Evolutionary conservation across 2,797 vertebrate genomes (phyloP).

Genomic region (Dermochelys coriacea): DNA sequence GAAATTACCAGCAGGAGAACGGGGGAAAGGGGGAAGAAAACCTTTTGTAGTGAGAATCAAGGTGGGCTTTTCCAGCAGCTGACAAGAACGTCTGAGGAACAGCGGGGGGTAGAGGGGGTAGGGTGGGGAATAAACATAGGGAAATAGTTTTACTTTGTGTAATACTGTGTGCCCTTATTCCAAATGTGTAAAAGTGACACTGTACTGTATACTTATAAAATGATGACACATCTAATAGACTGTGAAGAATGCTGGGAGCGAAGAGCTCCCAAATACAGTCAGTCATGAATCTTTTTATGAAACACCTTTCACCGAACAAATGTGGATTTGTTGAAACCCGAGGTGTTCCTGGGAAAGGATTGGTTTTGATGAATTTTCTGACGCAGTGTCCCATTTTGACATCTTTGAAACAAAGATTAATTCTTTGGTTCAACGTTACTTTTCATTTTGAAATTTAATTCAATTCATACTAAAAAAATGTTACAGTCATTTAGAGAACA

Average conservation of each 20-base stretch:
- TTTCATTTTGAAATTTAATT: not conserved
- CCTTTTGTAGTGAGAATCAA: too few species aligned
- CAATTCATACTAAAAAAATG: not conserved
- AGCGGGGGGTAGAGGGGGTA: too few species aligned
- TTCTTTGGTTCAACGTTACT: not conserved
- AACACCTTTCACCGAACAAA: not conserved
- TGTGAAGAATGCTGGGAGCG: not conserved
- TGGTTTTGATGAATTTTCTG: not conserved
- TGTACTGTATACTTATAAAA: not conserved
- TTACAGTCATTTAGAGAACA: not conserved
- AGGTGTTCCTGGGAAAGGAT: not conserved
- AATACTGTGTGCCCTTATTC: not conserved
- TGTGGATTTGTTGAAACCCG: not conserved
- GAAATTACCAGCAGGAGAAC: too few species aligned
- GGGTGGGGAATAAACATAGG: too few species aligned
- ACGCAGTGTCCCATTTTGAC: not conserved
- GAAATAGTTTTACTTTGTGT: too few species aligned
- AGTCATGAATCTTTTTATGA: not conserved
- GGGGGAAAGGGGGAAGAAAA: too few species aligned
- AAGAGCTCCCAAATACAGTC: not conserved
- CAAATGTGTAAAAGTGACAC: not conserved
- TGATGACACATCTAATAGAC: not conserved
- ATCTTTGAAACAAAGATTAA: not conserved
- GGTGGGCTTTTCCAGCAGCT: too few species aligned
- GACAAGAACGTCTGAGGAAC: too few species aligned